Percentiles rank a stretch among this genome's conserved stretches.
phyloP scores from a whole-genome alignment of 2,113 vertebrate genomes.

The Psittacus erithacus region DNA sequence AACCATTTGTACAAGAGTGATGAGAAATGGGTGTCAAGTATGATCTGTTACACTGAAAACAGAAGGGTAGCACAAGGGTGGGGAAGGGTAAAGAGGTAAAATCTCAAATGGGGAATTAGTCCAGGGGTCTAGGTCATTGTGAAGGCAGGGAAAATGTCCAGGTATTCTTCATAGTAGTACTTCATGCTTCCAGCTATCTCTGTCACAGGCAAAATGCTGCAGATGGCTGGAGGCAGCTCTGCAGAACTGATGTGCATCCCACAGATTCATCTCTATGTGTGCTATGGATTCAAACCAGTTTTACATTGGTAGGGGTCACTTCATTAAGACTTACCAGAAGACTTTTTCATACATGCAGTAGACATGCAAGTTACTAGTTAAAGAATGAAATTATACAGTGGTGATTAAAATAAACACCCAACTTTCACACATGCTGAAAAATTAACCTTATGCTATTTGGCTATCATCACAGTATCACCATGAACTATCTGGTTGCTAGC shows the following conservation, averaged over 20 bases:
- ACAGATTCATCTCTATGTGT: neutral
- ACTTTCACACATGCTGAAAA: neutral
- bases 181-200: neutral
- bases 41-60: neutral
- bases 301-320: neutral
- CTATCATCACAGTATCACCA: neutral
- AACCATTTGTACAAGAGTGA: too few relatives aligned
- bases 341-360: neutral
- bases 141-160: neutral
- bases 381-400: neutral
- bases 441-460: neutral
- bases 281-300: neutral
- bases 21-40: neutral
- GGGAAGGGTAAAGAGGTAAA: neutral
- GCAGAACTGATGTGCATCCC: neutral
- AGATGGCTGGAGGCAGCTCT: neutral
- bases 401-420: neutral
- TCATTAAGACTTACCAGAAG: neutral
- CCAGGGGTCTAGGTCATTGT: neutral
- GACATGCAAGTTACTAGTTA: neutral
- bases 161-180: neutral
- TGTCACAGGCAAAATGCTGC: neutral
- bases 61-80: neutral
- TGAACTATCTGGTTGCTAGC: neutral
- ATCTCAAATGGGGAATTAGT: neutral